These are phyloP conservation scores for Mactromeris polynyma DNA, from an alignment of 2,888 invertebrate species.

Conservation along the genomic window DNA sequence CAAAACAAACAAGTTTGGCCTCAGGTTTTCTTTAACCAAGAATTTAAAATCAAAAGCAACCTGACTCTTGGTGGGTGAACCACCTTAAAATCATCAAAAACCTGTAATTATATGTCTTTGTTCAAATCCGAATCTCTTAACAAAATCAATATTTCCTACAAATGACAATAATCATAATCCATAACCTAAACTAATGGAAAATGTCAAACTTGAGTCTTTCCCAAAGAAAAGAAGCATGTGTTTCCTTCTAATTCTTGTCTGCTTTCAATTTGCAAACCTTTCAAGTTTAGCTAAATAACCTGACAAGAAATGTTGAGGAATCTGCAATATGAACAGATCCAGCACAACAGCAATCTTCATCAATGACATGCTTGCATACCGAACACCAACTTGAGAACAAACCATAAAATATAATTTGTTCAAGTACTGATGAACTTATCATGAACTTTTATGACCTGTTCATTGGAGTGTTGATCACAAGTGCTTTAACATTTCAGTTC, in stretches of 20 bases:
- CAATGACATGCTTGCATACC: neutral
- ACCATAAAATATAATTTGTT: neutral
- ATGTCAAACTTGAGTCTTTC: neutral
- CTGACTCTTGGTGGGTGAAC: too few species aligned
- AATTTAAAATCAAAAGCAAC: too few species aligned
- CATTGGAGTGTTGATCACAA: too few species aligned
- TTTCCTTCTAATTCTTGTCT: neutral
- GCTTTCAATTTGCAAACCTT: slow-evolving; percentile 16
- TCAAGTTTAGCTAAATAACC: slow-evolving; percentile 2
- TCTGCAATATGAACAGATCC: neutral
- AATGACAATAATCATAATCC: neutral
- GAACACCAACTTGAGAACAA: too few species aligned
- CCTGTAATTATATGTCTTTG: neutral
- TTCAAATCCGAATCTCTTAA: slow-evolving; percentile 90
- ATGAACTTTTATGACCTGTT: too few species aligned
- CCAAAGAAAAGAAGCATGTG: neutral
- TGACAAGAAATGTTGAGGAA: neutral
- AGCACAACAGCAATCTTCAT: neutral
- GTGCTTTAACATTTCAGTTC: too few species aligned
- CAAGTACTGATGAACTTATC: neutral
- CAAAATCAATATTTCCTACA: slow-evolving; percentile 20
- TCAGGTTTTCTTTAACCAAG: too few species aligned
- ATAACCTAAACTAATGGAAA: slow-evolving; percentile 11
- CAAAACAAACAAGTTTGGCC: too few species aligned
- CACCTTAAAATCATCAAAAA: too few species aligned